phyloP scores from a whole-genome alignment of 2,888 invertebrate genomes.

The Ectropis crepuscularia region DNA sequence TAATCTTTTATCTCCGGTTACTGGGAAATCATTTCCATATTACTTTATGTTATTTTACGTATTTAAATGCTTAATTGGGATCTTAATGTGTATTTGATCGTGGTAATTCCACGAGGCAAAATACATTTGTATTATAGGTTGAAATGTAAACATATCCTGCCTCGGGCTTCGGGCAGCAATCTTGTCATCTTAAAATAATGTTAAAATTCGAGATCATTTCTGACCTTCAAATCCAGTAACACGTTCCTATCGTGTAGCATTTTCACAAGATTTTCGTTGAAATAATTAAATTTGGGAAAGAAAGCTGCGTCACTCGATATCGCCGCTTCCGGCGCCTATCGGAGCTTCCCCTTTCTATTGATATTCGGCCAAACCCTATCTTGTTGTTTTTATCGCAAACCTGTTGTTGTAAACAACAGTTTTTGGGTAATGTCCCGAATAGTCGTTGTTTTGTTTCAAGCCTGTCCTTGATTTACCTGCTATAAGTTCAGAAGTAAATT shows the following conservation, averaged over 20 bases:
- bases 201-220: neutral
- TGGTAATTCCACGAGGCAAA: neutral
- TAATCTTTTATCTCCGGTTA: conserved; percentile 5
- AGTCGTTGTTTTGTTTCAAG: conserved; percentile 33
- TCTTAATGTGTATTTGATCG: conserved; percentile 1
- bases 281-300: conserved; percentile 7
- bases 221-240: neutral
- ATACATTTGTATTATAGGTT: neutral
- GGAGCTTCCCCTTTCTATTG: conserved; percentile 20
- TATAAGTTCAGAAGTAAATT: conserved; percentile 46
- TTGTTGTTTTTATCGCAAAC: conserved; percentile 18
- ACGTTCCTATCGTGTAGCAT: neutral
- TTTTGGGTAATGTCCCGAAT: conserved; percentile 24
- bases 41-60: neutral
- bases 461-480: conserved; percentile 51
- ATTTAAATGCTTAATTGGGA: conserved; percentile 4
- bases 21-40: neutral
- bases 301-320: conserved; percentile 15
- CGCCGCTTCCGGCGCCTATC: conserved; percentile 17
- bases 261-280: neutral
- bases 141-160: neutral
- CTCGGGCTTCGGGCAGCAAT: neutral
- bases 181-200: neutral
- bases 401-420: conserved; percentile 22
- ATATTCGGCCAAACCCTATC: conserved; percentile 3